Evolutionary conservation across 64 coral and sea anemone genomes (phyloP), one percentile per base, ranked within the genome.

Genomic region (Porites lutea): DNA sequence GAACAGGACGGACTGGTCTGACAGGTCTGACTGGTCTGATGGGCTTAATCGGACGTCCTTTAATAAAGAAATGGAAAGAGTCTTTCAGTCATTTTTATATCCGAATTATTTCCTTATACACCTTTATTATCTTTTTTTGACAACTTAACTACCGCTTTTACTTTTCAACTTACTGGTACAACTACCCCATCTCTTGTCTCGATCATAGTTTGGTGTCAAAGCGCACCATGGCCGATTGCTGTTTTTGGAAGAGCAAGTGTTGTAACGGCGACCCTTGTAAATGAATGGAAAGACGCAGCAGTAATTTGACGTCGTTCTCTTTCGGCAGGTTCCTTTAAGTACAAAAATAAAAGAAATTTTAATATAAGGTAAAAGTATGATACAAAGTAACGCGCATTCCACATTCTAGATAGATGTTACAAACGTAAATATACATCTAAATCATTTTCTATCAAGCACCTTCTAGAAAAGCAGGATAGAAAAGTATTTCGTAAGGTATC

Each of bases 251-350:
- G 88, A 86, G 72, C 93, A 94, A 59, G 70, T 65, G 47, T 74
- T 60, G 52, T 94, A 94, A 22, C n/a, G 47, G 44, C 71, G 72
- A 2, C 87, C 87, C n/a, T 71, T 74, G 79, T 94, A 94, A 16
- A 85, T 86, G 20, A 94, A 94, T 19, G 93, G 87, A 16, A 94
- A 89, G 2, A 75, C 71, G 20, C 93, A 94, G 37, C 87, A 90
- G 4, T 94, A 62, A 4, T 48, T 66, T 61, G 20, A 46, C 0
- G 75, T 77, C 48, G 91, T 93, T 48, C 65, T 70, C 51, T 54
- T 49, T 74, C 65, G 18, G 16, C 78, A 71, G 48, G 48, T 46
- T 43, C 89, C 89, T 91, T n/a, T 6, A 53, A 43, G 14, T 2
- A 44, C 49, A 52, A n/a, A 70, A 72, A 21, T 2, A 76, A 48